These are phyloP conservation scores for Mastomys coucha DNA, from an alignment of 2,113 vertebrate species.

Conservation along the genomic window DNA sequence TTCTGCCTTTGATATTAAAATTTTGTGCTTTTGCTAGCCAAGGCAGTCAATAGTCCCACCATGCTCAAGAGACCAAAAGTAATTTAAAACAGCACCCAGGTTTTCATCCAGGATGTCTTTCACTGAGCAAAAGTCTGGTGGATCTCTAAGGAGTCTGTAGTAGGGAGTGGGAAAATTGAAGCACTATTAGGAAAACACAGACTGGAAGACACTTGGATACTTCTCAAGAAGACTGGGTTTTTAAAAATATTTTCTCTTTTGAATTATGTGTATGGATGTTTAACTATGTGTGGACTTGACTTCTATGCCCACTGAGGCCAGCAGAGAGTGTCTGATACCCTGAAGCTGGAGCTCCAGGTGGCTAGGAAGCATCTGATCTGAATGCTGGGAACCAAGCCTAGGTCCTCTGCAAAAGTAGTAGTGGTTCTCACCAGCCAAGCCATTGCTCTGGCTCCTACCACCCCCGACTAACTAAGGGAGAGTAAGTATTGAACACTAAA, in stretches of 20 bases:
- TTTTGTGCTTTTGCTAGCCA: conserved; percentile 32
- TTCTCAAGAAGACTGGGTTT: background rate
- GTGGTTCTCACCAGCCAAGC: too few species aligned
- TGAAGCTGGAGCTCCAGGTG: background rate
- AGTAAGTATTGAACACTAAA: background rate
- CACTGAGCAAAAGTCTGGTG: background rate
- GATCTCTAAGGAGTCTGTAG: background rate
- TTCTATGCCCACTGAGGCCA: background rate
- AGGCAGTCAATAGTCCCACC: background rate
- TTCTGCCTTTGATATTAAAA: conserved; percentile 1
- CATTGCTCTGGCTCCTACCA: background rate
- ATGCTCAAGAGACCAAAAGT: background rate
- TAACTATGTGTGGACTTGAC: too few species aligned
- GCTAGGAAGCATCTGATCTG: background rate
- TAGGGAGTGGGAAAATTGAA: background rate
- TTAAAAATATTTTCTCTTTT: background rate
- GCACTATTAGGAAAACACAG: background rate
- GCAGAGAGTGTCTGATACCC: background rate
- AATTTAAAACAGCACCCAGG: background rate
- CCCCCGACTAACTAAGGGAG: background rate
- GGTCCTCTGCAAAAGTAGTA: background rate
- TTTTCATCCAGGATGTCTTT: background rate
- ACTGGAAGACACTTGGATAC: background rate
- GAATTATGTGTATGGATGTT: background rate
- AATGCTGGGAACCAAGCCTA: background rate